phyloP scores from a whole-genome alignment of 2,113 vertebrate species.

The Chitala chitala region DNA sequence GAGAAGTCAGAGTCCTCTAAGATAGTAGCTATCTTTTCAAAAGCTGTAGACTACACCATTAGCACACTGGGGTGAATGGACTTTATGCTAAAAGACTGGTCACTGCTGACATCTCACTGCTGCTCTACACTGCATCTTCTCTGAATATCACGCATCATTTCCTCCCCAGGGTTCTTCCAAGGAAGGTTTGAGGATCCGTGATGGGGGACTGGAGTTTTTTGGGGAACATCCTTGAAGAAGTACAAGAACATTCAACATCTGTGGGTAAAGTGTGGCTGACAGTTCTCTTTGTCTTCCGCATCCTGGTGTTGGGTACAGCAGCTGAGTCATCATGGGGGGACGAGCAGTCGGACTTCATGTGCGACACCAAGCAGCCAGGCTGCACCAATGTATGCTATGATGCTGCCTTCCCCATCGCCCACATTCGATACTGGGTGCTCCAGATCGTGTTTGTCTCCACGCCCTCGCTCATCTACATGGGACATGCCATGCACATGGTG shows the following conservation, averaged over 20 bases:
- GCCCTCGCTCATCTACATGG: conserved; percentile 91
- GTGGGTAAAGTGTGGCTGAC: conserved; percentile 95
- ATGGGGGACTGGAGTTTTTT: conserved; percentile 97
- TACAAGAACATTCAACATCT: conserved; percentile 93
- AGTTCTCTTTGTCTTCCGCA: conserved; percentile 94
- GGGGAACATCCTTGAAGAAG: conserved; percentile 91
- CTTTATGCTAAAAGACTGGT: background rate
- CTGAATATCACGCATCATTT: background rate
- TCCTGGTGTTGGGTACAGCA: conserved; percentile 89
- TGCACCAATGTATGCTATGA: conserved; percentile 95
- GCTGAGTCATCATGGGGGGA: conserved; percentile 96
- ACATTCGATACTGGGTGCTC: conserved; percentile 94
- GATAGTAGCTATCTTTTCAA: too few relatives aligned
- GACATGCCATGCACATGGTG: conserved; percentile 84
- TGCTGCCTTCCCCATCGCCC: conserved; percentile 92
- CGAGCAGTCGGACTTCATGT: conserved; percentile 89
- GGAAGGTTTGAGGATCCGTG: conserved; percentile 50
- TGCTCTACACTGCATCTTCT: conserved; percentile 19
- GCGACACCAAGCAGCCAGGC: conserved; percentile 85
- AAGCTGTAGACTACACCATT: background rate
- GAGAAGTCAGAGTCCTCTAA: too few relatives aligned
- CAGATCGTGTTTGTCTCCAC: conserved; percentile 97
- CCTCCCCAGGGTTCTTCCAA: conserved; percentile 37
- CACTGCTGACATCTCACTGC: background rate
- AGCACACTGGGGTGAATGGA: background rate